These are phyloP conservation scores for Syngnathus floridae DNA, from an alignment of 2,113 vertebrate species.

Conservation along the genomic window DNA sequence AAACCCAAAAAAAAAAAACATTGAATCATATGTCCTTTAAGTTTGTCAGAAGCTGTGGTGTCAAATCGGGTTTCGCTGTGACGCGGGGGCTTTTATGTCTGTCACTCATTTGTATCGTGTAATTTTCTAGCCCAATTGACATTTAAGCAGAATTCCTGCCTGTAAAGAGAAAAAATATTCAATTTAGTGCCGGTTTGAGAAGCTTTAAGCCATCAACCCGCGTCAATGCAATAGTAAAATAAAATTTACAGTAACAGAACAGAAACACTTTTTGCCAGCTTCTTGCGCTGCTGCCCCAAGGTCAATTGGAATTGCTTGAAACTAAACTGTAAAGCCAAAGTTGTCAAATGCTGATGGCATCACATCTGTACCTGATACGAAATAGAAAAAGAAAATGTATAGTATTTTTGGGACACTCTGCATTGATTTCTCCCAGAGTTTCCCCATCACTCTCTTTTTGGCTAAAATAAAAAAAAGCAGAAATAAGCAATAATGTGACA, in stretches of 20 bases:
- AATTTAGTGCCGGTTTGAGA: no score
- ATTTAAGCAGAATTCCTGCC: no score
- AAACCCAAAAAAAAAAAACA: no score
- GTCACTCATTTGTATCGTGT: no score
- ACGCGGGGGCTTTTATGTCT: background rate
- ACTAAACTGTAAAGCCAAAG: background rate
- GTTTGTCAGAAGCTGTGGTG: background rate
- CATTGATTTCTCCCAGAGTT: conserved; percentile 2
- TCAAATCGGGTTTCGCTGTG: background rate
- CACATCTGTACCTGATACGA: background rate
- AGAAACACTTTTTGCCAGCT: background rate
- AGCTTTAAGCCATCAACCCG: no score
- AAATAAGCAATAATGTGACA: conserved; percentile 7
- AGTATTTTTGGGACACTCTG: background rate
- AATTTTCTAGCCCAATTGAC: no score
- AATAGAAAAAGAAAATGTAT: background rate
- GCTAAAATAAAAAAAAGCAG: conserved; percentile 13
- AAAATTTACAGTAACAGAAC: background rate
- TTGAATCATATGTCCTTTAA: background rate
- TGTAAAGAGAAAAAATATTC: no score
- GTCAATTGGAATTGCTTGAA: background rate
- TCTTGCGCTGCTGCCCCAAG: background rate
- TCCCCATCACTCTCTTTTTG: conserved; percentile 6
- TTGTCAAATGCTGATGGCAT: background rate
- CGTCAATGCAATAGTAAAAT: no score